Base-by-base conservation (phyloP, 2,113 vertebrate species). In the Brachyhypopomus occidentalis region DNA sequence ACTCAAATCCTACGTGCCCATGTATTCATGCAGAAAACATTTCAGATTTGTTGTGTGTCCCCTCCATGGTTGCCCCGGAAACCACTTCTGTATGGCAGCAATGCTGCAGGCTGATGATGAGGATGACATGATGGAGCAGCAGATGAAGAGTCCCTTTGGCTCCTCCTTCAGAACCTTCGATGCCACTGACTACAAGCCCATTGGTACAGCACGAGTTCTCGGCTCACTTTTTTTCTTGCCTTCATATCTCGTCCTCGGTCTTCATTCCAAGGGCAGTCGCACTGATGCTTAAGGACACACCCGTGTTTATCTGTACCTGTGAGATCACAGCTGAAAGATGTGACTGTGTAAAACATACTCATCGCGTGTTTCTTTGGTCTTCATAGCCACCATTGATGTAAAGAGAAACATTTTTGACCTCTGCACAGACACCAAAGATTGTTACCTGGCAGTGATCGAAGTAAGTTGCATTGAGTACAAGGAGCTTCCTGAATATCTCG, bases 391-490 rank as follows among this genome's bases (percentile, higher is more conserved):
- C 66, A 98, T 99, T 87, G 97, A 99, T 78, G 97, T 99, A 73
- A 99, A 99, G 90, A 90, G 96, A 88, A 99, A 99, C 84, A 99
- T 99, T 88, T 99, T 99, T 91, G 97, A 99, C 89, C 89, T 99
- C 62, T 99, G 98, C 90, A 99, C 98, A n/a, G 97, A 99, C 89
- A 97, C 97, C 78, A 99, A 99, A 89, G 98, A 99, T 89, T 99
- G 97, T 90, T 99, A 99, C 85, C 92, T 99, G 72, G 98, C 98
- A 86, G 98, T 99, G 71, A 99, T 99, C 81, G 98, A 99, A 96
- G 98, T 98, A 93, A 89, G 52, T 4, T 60, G 12, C 36, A 4
- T 2, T 71, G 14, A 25, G 17, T 55, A 22, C n/a, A 70, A 9
- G 22, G 11, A 19, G n/a, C n/a, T 8, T 59, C 1, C 23, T n/a